Evolutionary conservation across 2,113 vertebrate genomes (phyloP), one percentile per base, ranked within the genome.

Genomic region (Brachyhypopomus occidentalis): DNA sequence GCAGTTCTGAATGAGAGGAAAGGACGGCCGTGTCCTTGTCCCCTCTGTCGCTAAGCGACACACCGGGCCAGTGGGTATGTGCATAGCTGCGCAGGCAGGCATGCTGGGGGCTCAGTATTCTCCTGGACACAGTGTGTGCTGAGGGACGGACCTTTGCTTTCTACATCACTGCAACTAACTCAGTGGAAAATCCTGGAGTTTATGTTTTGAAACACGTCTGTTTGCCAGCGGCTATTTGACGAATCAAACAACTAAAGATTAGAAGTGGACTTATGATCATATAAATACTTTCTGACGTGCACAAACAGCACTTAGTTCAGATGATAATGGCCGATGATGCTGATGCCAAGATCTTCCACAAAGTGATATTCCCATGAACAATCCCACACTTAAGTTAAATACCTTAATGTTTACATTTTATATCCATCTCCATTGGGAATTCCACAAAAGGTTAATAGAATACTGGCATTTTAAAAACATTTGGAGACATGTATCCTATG

Each of bases 31-130:
- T 62, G 77, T 59, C 69, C 67, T 72, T 79, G 52, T 59, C 52
- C 70, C 17, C 63, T 69, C n/a, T 58, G 66, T 36, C 52, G 38
- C 77, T 41, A 72, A 79, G 66, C 22, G 8, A 71, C 22, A 19
- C 58, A 79, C 14, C 55, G 59, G 59, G 4, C 41, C 17, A 25
- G 30, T 25, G 34, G 16, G n/a, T 23, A 56, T 79, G 30, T 34
- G n/a, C 48, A 38, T 77, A 38, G 22, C 64, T 38, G 45, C 17
- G 20, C 22, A 41, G 23, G 23, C 30, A 9, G 38, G 2, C 4
- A 3, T 12, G 38, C 45, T 9, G 9, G 52, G 45, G 16, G 1
- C 16, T 64, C 2, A 66, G 6, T 0, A 16, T 67, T 17, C 19
- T 0, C 2, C 45, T 56, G 8, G 9, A 8, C 27, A n/a, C 19